Evolutionary conservation across 2,797 vertebrate species (phyloP), one percentile per base, ranked within the genome.

Genomic region (Lagocephalus sceleratus): DNA sequence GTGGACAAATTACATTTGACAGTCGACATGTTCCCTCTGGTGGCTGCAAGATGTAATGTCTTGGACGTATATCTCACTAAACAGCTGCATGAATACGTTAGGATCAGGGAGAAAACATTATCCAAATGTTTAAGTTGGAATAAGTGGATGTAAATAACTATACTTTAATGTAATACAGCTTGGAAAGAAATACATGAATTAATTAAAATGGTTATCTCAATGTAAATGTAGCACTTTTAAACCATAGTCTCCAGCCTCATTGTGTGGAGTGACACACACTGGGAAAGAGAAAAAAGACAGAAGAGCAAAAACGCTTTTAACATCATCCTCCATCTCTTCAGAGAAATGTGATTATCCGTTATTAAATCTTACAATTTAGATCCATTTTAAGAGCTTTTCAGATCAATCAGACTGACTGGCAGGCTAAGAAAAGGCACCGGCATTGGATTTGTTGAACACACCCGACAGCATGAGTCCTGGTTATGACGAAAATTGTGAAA

Each of bases 281-380:
- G 44, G 40, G 39, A 17, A 54, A 19, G 41, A 25, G 44, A 65
- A 43, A 44, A 48, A 22, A 1, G 3, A 19, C 20, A 47, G 11
- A 14, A 68, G 39, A 56, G 47, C 41, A 6, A 54, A 60, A 32
- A 75, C 23, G 63, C 69, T 68, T 75, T 77, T 70, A 70, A 74
- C 71, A 47, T 62, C 56, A 53, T 39, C 60, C 51, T 47, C 52
- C 42, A 7, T 62, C 69, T 58, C 52, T 57, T 65, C 68, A 67
- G 68, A 72, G 73, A 73, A 55, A 83, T 73, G 72, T 56, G 68
- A 83, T 79, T 79, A 83, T 74, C 68, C 61, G 57, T 78, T 76
- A 84, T 79, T 74, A 73, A 60, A 79, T 70, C 54, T 57, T 55
- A 44, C 53, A 64, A 51, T 54, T 63, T 45, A 72, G 76, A 80